A percentile compares a stretch with the other conserved stretches of the same genome.
Conservation (phyloP, 2,888 invertebrate species). For the Leucophora obtusa region DNA sequence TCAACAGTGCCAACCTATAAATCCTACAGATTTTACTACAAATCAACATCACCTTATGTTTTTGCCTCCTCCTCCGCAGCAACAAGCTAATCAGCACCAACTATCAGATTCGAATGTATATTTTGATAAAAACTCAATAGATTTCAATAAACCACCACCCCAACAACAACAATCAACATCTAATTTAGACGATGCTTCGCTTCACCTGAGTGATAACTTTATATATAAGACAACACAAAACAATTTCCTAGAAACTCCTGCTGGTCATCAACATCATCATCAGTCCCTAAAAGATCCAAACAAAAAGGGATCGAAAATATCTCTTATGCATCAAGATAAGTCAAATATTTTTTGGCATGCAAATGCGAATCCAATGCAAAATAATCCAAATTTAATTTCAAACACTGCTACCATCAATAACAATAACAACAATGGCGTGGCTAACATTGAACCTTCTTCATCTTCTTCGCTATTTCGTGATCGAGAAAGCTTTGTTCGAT, state of each 20-base stretch:
- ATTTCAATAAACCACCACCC: conserved; percentile 42
- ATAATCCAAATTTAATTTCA: conserved; percentile 27
- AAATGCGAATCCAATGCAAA: conserved; percentile 27
- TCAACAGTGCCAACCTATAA: conserved; percentile 50
- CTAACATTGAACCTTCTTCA: conserved; percentile 62
- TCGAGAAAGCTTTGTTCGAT: conserved; percentile 78
- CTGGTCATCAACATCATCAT: conserved; percentile 3
- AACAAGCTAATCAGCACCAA: conserved; percentile 27
- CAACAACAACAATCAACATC: conserved; percentile 5
- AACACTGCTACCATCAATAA: conserved; percentile 24
- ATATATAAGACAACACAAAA: conserved; percentile 53
- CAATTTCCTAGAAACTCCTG: conserved; percentile 36
- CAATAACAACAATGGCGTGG: conserved; percentile 29
- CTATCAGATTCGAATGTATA: conserved; percentile 37
- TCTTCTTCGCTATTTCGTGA: conserved; percentile 63
- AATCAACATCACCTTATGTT: conserved; percentile 53
- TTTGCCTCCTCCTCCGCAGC: conserved; percentile 36
- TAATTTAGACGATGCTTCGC: conserved; percentile 28
- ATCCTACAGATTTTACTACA: conserved; percentile 48
- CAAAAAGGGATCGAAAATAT: conserved; percentile 25
- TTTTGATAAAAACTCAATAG: conserved; percentile 53
- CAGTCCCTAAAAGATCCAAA: conserved; percentile 28
- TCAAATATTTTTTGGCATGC: conserved; percentile 63
- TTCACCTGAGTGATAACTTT: conserved; percentile 40
- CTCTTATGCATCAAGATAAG: conserved; percentile 19